phyloP scores from a whole-genome alignment of 1,140 invertebrate genomes.

The Megalonaias nervosa region DNA sequence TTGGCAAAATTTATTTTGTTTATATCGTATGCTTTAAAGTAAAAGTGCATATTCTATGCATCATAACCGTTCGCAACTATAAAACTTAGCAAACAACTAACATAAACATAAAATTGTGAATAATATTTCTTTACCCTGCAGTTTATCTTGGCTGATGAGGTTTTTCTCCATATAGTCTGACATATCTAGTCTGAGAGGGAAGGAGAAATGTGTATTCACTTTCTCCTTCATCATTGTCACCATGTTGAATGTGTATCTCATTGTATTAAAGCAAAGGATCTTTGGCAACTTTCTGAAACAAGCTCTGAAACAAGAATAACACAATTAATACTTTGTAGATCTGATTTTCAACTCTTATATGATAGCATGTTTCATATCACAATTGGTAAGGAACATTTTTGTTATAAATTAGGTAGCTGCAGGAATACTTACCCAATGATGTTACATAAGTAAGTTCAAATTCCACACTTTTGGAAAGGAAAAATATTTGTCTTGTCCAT shows the following conservation, averaged over 20 bases:
- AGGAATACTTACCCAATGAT: background rate
- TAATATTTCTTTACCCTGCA: slow-evolving; percentile 13
- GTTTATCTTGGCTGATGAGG: slow-evolving; percentile 79
- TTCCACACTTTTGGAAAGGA: no score
- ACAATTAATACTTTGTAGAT: slow-evolving; percentile 1
- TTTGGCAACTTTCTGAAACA: slow-evolving; percentile 95
- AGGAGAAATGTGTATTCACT: slow-evolving; percentile 98
- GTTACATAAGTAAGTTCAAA: background rate
- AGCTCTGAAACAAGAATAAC: slow-evolving; percentile 76
- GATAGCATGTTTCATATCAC: background rate
- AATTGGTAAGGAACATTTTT: no score
- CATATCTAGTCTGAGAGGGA: slow-evolving; percentile 94
- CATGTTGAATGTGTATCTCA: slow-evolving; percentile 99
- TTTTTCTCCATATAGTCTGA: slow-evolving; percentile 94
- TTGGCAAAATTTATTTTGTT: no score
- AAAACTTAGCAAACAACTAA: no score
- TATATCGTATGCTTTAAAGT: no score
- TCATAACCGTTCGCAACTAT: no score
- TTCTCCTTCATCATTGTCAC: slow-evolving; percentile 97
- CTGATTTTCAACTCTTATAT: background rate
- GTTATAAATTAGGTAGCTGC: no score
- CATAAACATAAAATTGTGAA: no score
- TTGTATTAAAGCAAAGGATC: slow-evolving; percentile 96
- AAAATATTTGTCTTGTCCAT: no score
- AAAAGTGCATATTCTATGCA: no score